Evolutionary conservation across 2,888 invertebrate species (phyloP).

Genomic region (Erebia aethiops): DNA sequence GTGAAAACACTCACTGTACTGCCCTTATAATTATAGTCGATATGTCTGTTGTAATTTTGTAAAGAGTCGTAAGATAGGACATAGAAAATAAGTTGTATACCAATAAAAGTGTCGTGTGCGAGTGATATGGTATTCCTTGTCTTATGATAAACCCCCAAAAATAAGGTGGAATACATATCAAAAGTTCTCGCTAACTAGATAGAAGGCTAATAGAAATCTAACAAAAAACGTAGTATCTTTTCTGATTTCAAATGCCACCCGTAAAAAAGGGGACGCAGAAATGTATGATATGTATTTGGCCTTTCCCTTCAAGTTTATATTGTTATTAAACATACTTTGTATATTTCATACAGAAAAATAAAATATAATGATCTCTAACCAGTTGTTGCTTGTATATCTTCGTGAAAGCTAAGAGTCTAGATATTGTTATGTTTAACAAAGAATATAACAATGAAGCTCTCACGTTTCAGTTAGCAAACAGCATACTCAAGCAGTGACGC

Average conservation of each 20-base stretch:
- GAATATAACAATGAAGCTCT: conserved; percentile 44
- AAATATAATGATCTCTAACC: conserved; percentile 13
- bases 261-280: neutral
- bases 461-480: conserved; percentile 48
- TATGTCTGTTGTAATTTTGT: conserved; percentile 82
- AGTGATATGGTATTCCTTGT: conserved; percentile 54
- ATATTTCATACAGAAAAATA: neutral
- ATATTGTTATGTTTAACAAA: conserved; percentile 43
- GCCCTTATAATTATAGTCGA: conserved; percentile 70
- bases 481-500: conserved; percentile 28
- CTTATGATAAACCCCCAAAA: conserved; percentile 20
- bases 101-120: conserved; percentile 79
- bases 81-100: conserved; percentile 77
- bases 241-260: neutral
- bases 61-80: conserved; percentile 81
- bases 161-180: neutral
- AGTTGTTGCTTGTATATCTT: conserved; percentile 30
- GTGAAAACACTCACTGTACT: conserved; percentile 77
- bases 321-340: neutral
- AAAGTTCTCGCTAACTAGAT: neutral
- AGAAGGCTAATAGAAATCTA: no score
- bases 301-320: neutral
- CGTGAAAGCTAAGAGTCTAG: conserved; percentile 33
- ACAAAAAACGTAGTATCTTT: neutral
- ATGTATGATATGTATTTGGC: neutral